A percentile compares a stretch with the other conserved stretches of the same genome.
Evolutionary conservation across 2,888 invertebrate genomes (phyloP).

Genomic region (Autographa pulchrina): DNA sequence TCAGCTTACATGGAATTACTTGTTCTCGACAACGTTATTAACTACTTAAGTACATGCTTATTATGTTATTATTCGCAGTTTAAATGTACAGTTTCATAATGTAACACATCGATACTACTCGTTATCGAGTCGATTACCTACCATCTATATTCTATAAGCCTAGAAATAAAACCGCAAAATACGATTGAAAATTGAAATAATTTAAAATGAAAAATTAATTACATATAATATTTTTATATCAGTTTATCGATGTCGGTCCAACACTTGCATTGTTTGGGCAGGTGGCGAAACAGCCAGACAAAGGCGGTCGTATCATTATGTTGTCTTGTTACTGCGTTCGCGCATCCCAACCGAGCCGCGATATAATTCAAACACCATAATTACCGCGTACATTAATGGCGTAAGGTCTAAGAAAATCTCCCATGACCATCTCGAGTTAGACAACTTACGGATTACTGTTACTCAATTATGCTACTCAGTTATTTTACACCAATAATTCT

Average conservation of each 20-base stretch:
- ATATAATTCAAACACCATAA: slow-evolving; percentile 82
- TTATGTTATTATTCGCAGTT: slow-evolving; percentile 1
- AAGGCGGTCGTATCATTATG: slow-evolving; percentile 87
- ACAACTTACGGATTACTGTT: slow-evolving; percentile 47
- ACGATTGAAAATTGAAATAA: neutral
- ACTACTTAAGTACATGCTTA: slow-evolving; percentile 7
- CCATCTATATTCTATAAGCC: too few relatives aligned
- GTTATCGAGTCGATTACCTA: neutral
- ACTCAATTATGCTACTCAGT: slow-evolving; percentile 34
- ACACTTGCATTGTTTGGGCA: slow-evolving; percentile 83
- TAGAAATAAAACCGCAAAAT: too few relatives aligned
- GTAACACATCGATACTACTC: neutral
- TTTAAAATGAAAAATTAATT: neutral
- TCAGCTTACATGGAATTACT: slow-evolving; percentile 22
- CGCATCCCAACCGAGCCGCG: slow-evolving; percentile 78
- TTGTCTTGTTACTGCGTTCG: slow-evolving; percentile 88
- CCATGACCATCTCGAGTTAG: slow-evolving; percentile 63
- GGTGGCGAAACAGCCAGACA: slow-evolving; percentile 88
- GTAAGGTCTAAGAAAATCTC: slow-evolving; percentile 66
- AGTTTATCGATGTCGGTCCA: slow-evolving; percentile 66
- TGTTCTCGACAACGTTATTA: slow-evolving; percentile 23
- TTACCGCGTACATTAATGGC: slow-evolving; percentile 82
- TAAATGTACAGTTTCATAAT: neutral
- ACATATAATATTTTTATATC: slow-evolving; percentile 9
- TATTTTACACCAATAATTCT: slow-evolving; percentile 33